These are phyloP conservation scores for Morpho deidamia DNA, from an alignment of 2,888 invertebrate genomes.

Conservation along the genomic window DNA sequence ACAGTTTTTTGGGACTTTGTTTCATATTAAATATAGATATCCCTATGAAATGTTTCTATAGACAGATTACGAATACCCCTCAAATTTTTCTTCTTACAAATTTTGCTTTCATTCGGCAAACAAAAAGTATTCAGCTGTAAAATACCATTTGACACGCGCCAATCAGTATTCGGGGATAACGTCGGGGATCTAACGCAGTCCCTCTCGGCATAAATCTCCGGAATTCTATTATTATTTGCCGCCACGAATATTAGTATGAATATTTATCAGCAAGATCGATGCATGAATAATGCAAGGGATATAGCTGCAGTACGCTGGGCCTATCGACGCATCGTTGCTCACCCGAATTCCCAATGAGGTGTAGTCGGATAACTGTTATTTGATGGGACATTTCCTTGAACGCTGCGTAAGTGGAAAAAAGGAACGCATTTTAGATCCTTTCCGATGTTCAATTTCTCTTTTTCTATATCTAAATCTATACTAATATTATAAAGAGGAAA, in stretches of 20 bases:
- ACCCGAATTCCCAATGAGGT: conserved; percentile 26
- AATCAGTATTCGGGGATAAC: conserved; percentile 7
- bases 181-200: conserved; percentile 7
- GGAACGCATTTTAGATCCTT: conserved; percentile 15
- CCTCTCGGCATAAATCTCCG: conserved; percentile 13
- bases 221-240: conserved; percentile 19
- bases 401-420: conserved; percentile 11
- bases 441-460: conserved; percentile 2
- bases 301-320: conserved; percentile 15
- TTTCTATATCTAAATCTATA: too few species aligned
- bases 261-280: conserved; percentile 22
- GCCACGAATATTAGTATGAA: conserved; percentile 23
- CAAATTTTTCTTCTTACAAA: neutral
- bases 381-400: conserved; percentile 18
- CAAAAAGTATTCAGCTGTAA: conserved; percentile 1
- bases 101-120: conserved; percentile 1
- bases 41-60: conserved; percentile 1
- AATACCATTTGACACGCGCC: conserved; percentile 4
- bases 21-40: too few species aligned
- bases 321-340: conserved; percentile 33
- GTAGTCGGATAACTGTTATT: conserved; percentile 21
- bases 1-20: too few species aligned
- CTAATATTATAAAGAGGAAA: too few species aligned
- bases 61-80: neutral
- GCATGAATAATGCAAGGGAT: conserved; percentile 22